Conservation (phyloP, 2,888 invertebrate genomes). For the Trissolcus brochymenae region DNA sequence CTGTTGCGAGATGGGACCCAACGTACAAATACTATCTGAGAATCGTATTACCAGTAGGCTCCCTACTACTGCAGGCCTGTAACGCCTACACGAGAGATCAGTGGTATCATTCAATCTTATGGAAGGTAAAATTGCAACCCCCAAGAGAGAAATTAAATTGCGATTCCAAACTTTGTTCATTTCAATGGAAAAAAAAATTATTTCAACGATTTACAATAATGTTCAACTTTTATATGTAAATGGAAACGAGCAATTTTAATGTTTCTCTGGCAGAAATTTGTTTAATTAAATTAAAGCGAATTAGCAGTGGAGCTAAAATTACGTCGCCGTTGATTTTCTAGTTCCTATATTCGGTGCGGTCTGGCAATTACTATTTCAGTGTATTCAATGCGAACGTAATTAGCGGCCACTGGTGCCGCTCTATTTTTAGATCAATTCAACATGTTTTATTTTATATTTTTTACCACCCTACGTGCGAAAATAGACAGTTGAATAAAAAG, state of each 20-base stretch:
- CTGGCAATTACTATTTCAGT: slow-evolving; percentile 7
- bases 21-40: slow-evolving; percentile 88
- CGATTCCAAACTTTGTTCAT: not conserved
- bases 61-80: slow-evolving; percentile 84
- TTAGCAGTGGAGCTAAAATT: slow-evolving; percentile 6
- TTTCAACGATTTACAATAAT: too few species aligned
- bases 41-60: slow-evolving; percentile 86
- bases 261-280: too few species aligned
- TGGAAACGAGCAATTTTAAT: too few species aligned
- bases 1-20: slow-evolving; percentile 86
- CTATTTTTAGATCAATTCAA: slow-evolving; percentile 3
- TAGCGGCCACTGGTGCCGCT: not conserved
- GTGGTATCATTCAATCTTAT: slow-evolving; percentile 88
- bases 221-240: too few species aligned
- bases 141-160: not conserved
- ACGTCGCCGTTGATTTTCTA: not conserved
- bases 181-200: too few species aligned
- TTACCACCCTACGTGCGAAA: not conserved
- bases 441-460: slow-evolving; percentile 8
- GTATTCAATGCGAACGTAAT: slow-evolving; percentile 7
- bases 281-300: slow-evolving; percentile 8
- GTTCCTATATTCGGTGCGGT: not conserved
- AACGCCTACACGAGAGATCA: slow-evolving; percentile 89
- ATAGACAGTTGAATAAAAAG: slow-evolving; percentile 9
- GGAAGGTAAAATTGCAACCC: slow-evolving; percentile 80